Percentiles rank a stretch among this genome's conserved stretches.
Conservation (phyloP, 2,113 vertebrate species). For the Speoplatyrhinus poulsoni region DNA sequence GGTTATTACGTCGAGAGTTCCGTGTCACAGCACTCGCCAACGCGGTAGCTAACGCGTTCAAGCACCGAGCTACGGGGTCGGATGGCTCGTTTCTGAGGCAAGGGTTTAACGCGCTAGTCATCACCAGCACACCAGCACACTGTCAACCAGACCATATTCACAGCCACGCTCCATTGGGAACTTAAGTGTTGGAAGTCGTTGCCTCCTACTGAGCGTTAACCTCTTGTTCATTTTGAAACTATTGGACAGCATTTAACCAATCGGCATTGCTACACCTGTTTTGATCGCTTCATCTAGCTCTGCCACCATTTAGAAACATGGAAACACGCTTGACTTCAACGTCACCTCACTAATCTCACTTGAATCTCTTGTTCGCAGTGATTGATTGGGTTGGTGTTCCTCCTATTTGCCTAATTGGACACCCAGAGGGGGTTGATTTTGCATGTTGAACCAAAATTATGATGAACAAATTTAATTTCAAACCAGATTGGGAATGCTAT, state of each 20-base stretch:
- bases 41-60: conserved; percentile 38
- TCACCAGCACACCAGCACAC: conserved; percentile 53
- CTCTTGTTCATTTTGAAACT: too few species aligned
- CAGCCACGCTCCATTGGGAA: conserved; percentile 43
- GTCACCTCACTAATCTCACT: conserved; percentile 26
- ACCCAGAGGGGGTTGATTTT: conserved; percentile 30
- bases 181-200: background rate
- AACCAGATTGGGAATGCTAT: conserved; percentile 33
- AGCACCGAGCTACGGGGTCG: conserved; percentile 39
- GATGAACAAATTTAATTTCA: conserved; percentile 27
- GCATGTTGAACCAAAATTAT: conserved; percentile 37
- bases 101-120: conserved; percentile 44
- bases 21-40: conserved; percentile 25
- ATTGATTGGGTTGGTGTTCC: conserved; percentile 45
- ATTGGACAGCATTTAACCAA: too few species aligned
- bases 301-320: too few species aligned
- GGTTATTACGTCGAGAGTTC: conserved; percentile 46
- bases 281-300: background rate
- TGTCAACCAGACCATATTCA: conserved; percentile 39
- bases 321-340: background rate
- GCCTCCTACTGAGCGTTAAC: too few species aligned
- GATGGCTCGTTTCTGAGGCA: conserved; percentile 40
- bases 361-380: conserved; percentile 34
- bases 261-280: too few species aligned
- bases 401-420: conserved; percentile 36